Base-by-base conservation (phyloP, 2,888 invertebrate genomes). In the Leptinotarsa juncta region DNA sequence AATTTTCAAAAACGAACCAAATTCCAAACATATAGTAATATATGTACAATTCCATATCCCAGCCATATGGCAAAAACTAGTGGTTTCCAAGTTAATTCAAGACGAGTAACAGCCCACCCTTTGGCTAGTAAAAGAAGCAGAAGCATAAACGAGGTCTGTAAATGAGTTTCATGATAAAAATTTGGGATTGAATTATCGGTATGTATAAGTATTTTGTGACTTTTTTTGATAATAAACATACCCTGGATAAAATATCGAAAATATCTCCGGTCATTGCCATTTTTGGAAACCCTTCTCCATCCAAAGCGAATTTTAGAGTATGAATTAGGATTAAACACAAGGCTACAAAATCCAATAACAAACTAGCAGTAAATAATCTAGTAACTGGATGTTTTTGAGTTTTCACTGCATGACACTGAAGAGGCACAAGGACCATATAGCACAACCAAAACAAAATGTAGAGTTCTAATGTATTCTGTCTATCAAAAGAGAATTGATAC, bases 401-500 rank as follows among this genome's bases (percentile, higher is more conserved):
- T 81, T 94, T 91, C 75, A 95, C 95, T 50, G 97, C 97, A 89
- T 97, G 97, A 75, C 97, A 91, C 89, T 98, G 98, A 81, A 98
- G 91, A 42, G 97, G 96, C 79, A 97, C 91, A 71, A 98, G 89
- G 14, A 88, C 92, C 82, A 95, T 91, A 87, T 97, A 97, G 83
- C 94, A 94, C 73, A 95, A 86, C 89, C 97, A 94, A 86, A 97
- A 97, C 65, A 96, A 90, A 77, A 97, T 89, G 89, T 97, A 97
- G 82, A 98, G 90, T 88, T 97, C 97, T 73, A 97, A 90, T 12
- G 97, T 95, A 87, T 97, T 96, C 73, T 82, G 97, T 85, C 95
- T 92, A 86, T 99, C 98, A 89, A 97, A 98, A 0, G 98, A 98
- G 87, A 98, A 98, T 87, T 99, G 97, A 89, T 97, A 97, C 73